A percentile compares a stretch with the other conserved stretches of the same genome.
Evolutionary conservation across 2,797 vertebrate genomes (phyloP).

Genomic region (Heterohyrax brucei): DNA sequence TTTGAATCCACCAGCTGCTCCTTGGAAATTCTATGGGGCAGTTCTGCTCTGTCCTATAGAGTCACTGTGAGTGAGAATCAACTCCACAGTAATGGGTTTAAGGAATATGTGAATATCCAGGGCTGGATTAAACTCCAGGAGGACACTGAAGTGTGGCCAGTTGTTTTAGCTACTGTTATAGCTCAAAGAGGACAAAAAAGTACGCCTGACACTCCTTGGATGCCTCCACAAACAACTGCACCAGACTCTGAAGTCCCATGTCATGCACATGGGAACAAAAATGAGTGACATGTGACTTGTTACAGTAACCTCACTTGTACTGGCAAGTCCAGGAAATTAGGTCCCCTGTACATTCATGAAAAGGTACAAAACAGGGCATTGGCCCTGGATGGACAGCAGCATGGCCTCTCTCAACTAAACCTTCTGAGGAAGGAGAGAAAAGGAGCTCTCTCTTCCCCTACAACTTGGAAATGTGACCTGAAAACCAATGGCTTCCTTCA

Average conservation of each 20-base stretch:
- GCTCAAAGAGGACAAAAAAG: neutral
- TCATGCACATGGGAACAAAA: neutral
- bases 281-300: neutral
- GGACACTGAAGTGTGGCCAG: fast-evolving
- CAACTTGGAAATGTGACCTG: conserved; percentile 18
- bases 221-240: conserved; percentile 15
- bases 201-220: neutral
- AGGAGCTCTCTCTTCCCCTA: neutral
- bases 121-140: neutral
- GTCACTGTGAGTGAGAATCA: no score
- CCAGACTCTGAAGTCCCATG: neutral
- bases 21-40: no score
- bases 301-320: neutral
- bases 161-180: no score
- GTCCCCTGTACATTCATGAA: neutral
- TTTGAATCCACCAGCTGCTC: no score
- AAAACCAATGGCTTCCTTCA: neutral
- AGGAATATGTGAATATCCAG: neutral
- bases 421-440: neutral
- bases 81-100: no score
- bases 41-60: no score
- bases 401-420: neutral
- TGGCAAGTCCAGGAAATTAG: neutral
- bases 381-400: neutral
- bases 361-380: neutral